These are phyloP conservation scores for Slavum lentiscoides DNA, from an alignment of 2,888 invertebrate genomes.

Conservation along the genomic window DNA sequence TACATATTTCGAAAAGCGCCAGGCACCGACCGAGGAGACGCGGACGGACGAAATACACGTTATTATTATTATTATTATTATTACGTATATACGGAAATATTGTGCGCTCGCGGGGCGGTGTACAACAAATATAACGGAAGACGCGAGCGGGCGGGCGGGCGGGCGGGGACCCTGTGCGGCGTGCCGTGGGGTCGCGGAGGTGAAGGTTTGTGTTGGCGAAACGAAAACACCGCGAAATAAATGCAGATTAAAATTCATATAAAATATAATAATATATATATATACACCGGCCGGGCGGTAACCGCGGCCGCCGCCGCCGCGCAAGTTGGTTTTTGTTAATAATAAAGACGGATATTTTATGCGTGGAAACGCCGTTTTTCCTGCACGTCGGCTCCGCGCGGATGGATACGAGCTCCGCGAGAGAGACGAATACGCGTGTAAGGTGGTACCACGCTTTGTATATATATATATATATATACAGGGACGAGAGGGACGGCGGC, in stretches of 20 bases:
- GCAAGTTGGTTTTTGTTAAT: conserved; percentile 50
- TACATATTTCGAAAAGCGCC: conserved; percentile 26
- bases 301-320: conserved; percentile 5
- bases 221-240: conserved; percentile 53
- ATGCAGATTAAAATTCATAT: conserved; percentile 50
- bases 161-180: background rate
- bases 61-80: background rate
- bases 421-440: background rate
- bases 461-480: conserved; percentile 9
- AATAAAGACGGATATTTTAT: conserved; percentile 48
- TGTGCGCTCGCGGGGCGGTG: background rate
- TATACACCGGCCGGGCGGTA: background rate
- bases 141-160: too few relatives aligned
- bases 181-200: background rate
- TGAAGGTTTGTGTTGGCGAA: conserved; percentile 41
- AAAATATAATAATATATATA: background rate
- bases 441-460: background rate
- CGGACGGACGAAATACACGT: conserved; percentile 7
- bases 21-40: too few relatives aligned
- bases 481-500: conserved; percentile 1
- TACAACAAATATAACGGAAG: conserved; percentile 1
- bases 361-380: conserved; percentile 32
- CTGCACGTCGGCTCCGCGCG: conserved; percentile 2
- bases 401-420: background rate
- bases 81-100: background rate